phyloP scores from a whole-genome alignment of 2,797 vertebrate genomes.

The Cryptoblepharus egeriae region DNA sequence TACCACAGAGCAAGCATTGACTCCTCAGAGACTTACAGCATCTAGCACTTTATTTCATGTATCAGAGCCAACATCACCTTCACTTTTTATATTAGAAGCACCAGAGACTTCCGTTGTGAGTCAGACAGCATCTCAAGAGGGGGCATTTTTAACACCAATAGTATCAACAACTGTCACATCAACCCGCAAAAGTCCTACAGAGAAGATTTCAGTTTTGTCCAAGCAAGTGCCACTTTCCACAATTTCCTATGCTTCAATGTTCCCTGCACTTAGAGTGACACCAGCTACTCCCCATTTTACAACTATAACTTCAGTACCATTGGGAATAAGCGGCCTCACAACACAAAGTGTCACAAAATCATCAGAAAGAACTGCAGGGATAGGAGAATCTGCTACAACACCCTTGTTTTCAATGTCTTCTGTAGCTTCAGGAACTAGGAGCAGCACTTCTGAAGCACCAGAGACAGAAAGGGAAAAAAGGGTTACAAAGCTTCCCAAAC shows the following conservation, averaged over 20 bases:
- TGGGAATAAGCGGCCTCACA: neutral
- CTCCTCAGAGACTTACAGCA: slow-evolving; percentile 32
- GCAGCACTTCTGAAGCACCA: accelerated
- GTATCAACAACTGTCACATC: slow-evolving; percentile 24
- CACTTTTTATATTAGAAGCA: slow-evolving; percentile 30
- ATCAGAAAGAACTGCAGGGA: slow-evolving; percentile 42
- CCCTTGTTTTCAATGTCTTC: slow-evolving; percentile 20
- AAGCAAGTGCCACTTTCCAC: slow-evolving; percentile 59
- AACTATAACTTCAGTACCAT: slow-evolving; percentile 30
- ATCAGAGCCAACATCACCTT: slow-evolving; percentile 27
- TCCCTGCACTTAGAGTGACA: slow-evolving; percentile 18
- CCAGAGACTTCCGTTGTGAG: neutral
- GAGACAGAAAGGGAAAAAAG: slow-evolving; percentile 29
- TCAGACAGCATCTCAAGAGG: neutral
- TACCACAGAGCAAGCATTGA: slow-evolving; percentile 44
- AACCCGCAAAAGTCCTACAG: slow-evolving; percentile 41
- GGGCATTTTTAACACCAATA: slow-evolving; percentile 17
- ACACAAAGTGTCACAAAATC: slow-evolving; percentile 22
- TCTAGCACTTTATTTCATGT: slow-evolving; percentile 4
- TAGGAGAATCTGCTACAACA: slow-evolving; percentile 38
- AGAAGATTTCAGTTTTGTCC: slow-evolving; percentile 43
- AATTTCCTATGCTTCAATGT: slow-evolving; percentile 20
- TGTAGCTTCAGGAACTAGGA: slow-evolving; percentile 44
- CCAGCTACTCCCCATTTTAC: neutral
- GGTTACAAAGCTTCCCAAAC: neutral